Conservation (phyloP, 92 coral and sea anemone species). For the Nematostella vectensis region DNA sequence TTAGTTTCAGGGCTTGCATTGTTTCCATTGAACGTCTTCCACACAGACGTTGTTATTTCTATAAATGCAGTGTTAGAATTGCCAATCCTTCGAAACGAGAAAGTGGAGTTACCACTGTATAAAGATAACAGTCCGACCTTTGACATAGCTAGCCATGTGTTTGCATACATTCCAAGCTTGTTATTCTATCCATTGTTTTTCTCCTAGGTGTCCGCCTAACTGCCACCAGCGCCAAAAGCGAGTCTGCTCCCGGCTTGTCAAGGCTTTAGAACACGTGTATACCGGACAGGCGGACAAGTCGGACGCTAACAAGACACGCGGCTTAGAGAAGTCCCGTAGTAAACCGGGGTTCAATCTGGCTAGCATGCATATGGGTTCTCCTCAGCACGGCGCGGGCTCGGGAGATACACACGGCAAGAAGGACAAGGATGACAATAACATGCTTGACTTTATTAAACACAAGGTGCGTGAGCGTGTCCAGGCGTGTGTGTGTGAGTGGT, state of each 20-base stretch:
- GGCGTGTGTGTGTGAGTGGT: background rate
- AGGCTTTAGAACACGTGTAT: conserved; percentile 71
- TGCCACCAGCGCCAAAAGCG: conserved; percentile 91
- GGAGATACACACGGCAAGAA: conserved; percentile 35
- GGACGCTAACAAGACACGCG: conserved; percentile 36
- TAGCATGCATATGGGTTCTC: conserved; percentile 47
- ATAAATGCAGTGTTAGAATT: no score
- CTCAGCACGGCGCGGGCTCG: conserved; percentile 46
- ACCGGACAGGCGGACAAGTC: conserved; percentile 32
- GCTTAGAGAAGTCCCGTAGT: conserved; percentile 31
- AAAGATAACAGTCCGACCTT: no score
- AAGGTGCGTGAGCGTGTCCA: no score
- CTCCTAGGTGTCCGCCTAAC: conserved; percentile 48
- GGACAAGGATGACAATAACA: conserved; percentile 51
- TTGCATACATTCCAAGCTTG: no score
- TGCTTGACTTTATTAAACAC: conserved; percentile 52
- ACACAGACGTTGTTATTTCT: no score
- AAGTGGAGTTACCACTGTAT: no score
- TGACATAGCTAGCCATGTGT: no score
- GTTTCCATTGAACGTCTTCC: no score
- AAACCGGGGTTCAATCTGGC: conserved; percentile 28
- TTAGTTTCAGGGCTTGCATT: no score
- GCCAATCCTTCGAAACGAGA: no score
- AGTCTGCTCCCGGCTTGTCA: conserved; percentile 73
- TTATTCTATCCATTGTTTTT: background rate